phyloP scores from a whole-genome alignment of 2,113 vertebrate species.

The Dinomys branickii region DNA sequence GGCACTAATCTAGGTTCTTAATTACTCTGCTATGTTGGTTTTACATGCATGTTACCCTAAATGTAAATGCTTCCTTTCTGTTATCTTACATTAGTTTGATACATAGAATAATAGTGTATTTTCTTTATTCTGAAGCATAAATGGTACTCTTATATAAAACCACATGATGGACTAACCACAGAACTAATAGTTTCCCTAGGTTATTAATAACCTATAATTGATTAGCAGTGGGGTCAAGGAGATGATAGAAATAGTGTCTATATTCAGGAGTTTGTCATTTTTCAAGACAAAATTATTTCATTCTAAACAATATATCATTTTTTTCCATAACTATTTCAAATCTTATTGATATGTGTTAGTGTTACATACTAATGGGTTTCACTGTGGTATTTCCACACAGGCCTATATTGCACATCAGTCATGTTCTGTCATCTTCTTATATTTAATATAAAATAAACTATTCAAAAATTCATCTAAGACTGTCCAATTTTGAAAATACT shows the following conservation, averaged over 20 bases:
- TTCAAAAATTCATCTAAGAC: neutral
- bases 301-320: neutral
- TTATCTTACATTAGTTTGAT: constrained; percentile 74
- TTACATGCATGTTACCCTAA: neutral
- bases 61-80: neutral
- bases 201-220: constrained; percentile 57
- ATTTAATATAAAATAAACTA: neutral
- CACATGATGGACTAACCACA: neutral
- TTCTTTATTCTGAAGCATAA: constrained; percentile 56
- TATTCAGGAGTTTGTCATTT: neutral
- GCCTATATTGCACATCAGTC: neutral
- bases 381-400: neutral
- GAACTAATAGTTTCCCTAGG: constrained; percentile 69
- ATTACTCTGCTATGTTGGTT: neutral
- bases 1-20: neutral
- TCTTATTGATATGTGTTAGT: neutral
- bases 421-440: neutral
- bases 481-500: neutral
- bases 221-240: neutral
- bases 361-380: neutral
- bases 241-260: neutral
- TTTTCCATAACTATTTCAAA: neutral
- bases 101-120: constrained; percentile 19
- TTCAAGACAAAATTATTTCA: neutral
- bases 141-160: constrained; percentile 63